phyloP scores from a whole-genome alignment of 2,888 invertebrate genomes.

The Athrips mouffetella region DNA sequence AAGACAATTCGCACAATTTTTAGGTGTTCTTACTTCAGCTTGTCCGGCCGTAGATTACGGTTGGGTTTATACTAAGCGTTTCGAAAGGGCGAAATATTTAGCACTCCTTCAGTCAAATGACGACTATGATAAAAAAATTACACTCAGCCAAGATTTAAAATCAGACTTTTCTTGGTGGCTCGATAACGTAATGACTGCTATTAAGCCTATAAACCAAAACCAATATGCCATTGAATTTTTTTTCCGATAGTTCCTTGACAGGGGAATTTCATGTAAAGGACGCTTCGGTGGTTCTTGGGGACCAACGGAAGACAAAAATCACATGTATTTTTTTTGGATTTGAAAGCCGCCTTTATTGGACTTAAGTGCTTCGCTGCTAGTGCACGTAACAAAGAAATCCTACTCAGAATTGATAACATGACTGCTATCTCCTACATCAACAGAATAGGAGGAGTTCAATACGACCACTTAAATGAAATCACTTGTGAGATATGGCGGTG shows the following conservation, averaged over 20 bases:
- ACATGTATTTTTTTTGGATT: slow-evolving; percentile 18
- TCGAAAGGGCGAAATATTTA: slow-evolving; percentile 11
- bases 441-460: slow-evolving; percentile 6
- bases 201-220: background rate
- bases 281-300: slow-evolving; percentile 13
- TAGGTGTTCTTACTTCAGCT: slow-evolving; percentile 10
- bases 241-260: slow-evolving; percentile 15
- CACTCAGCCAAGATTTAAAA: too few species aligned
- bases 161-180: slow-evolving; percentile 10
- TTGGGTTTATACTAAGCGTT: slow-evolving; percentile 14
- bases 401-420: slow-evolving; percentile 19
- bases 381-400: slow-evolving; percentile 9
- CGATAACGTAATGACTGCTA: background rate
- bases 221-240: slow-evolving; percentile 16
- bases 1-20: background rate
- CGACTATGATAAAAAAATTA: background rate
- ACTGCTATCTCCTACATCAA: slow-evolving; percentile 19
- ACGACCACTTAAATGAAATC: slow-evolving; percentile 1
- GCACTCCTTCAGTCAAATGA: background rate
- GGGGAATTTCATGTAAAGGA: slow-evolving; percentile 16
- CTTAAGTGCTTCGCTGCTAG: slow-evolving; percentile 19
- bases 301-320: background rate
- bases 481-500: slow-evolving; percentile 7
- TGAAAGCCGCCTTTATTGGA: slow-evolving; percentile 15
- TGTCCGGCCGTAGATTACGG: slow-evolving; percentile 17